phyloP scores from a whole-genome alignment of 1,140 invertebrate species.

The Drosophila neocordata region DNA sequence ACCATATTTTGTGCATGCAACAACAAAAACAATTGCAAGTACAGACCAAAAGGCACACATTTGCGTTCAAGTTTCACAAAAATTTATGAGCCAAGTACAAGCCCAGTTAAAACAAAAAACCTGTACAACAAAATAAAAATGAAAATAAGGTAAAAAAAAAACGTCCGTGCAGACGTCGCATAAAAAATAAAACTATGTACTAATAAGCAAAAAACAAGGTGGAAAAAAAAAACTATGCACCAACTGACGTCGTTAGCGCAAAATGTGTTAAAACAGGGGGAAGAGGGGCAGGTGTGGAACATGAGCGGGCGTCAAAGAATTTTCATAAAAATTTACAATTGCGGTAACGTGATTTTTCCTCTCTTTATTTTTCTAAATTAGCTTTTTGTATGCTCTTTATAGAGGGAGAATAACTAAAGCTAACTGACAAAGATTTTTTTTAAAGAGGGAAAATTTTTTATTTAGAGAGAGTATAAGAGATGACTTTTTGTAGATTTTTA shows the following conservation, averaged over 20 bases:
- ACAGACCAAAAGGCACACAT: conserved; percentile 43
- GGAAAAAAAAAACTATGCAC: conserved; percentile 42
- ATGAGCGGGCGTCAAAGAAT: conserved; percentile 35
- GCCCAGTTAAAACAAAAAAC: conserved; percentile 43
- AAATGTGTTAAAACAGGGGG: conserved; percentile 13
- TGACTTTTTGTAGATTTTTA: too few species aligned
- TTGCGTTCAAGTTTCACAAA: conserved; percentile 67
- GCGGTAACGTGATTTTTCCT: not conserved
- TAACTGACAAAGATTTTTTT: too few species aligned
- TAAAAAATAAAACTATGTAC: conserved; percentile 71
- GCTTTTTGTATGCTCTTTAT: conserved; percentile 3
- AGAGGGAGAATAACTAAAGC: too few species aligned
- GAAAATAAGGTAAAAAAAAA: conserved; percentile 23
- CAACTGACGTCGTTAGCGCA: conserved; percentile 60
- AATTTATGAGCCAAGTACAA: conserved; percentile 71
- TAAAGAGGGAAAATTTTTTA: too few species aligned
- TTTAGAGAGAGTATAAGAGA: too few species aligned
- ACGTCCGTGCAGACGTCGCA: conserved; percentile 61
- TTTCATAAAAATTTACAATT: conserved; percentile 17
- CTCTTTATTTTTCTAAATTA: not conserved
- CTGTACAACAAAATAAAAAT: conserved; percentile 22
- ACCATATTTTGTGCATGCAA: conserved; percentile 28
- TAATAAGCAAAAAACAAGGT: conserved; percentile 67
- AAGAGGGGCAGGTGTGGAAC: not conserved
- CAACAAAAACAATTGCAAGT: conserved; percentile 12